Evolutionary conservation across 2,797 vertebrate genomes (phyloP).

Genomic region (Paguma larvata): DNA sequence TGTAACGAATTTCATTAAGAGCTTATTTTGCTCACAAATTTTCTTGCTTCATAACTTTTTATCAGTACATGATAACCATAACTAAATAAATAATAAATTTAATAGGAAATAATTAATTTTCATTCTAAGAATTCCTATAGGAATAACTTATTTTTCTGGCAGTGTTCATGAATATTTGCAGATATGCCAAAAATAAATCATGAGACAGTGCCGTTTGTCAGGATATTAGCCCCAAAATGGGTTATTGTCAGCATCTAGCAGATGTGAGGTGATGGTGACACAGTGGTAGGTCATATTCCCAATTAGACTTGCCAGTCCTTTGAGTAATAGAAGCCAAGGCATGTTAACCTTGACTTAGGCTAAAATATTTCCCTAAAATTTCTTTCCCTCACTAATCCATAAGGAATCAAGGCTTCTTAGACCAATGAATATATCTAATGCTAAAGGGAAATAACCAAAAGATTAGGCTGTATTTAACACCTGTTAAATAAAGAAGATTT

Average conservation of each 20-base stretch:
- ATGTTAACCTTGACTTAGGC: slow-evolving; percentile 61
- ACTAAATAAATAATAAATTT: neutral
- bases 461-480: neutral
- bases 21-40: neutral
- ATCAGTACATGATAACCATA: slow-evolving; percentile 40
- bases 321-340: slow-evolving; percentile 53
- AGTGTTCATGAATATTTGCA: slow-evolving; percentile 60
- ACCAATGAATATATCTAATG: neutral
- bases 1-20: neutral
- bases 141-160: slow-evolving; percentile 71
- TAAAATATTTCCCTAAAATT: slow-evolving; percentile 45
- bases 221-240: slow-evolving; percentile 55
- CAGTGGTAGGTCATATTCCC: slow-evolving; percentile 59
- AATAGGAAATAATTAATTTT: slow-evolving; percentile 60
- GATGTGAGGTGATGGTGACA: slow-evolving; percentile 69
- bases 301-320: slow-evolving; percentile 68
- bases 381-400: slow-evolving; percentile 45
- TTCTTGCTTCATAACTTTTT: neutral
- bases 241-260: slow-evolving; percentile 70
- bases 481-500: neutral
- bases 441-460: slow-evolving; percentile 27
- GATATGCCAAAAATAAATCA: slow-evolving; percentile 73
- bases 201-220: slow-evolving; percentile 41
- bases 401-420: neutral
- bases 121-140: slow-evolving; percentile 71